Base-by-base conservation (phyloP, 1,140 invertebrate genomes). In the Meloidogyne exigua region DNA sequence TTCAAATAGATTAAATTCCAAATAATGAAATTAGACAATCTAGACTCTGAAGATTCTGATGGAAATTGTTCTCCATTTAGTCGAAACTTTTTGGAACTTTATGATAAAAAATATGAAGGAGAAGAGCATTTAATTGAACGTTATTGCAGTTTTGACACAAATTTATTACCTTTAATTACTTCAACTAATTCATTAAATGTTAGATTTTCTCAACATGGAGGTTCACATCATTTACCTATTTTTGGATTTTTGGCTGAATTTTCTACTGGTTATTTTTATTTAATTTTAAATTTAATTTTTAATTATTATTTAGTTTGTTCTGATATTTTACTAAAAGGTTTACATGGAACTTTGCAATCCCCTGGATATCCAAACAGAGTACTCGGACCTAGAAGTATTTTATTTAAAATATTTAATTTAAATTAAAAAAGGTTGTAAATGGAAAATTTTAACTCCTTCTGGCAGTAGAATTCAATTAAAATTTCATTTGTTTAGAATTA, bases 201-300 rank as follows among this genome's bases (percentile, higher is more conserved):
- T 26, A 65, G 69, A 64, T 86, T 88, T 65, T 63, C n/a, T n/a
- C 84, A 86, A 78, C 66, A 80, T 62, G 85, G 84, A 15, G 84
- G 84, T 2, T 77, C 81, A n/a, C 73, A 81, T 68, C 76, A 82
- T 42, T 77, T 72, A 18, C 75, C 80, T n/a, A 68, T 86, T 15
- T 86, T 77, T 66, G 85, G 85, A 42, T 86, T 86, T 44, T 75
- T 82, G 62, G 85, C 78, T 44, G 82, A 88, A 49, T 86, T 83
- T 57, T 77, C 63, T 28, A 86, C 84, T 42, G 75, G 83, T 85
- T 13, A 7, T 7, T 39, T 7, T 39, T 7, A 9, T 9, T 9
- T 36, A 18, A n/a, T 62, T 36, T 18, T 32, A 32, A 1, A 26
- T 68, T 4, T 62, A 79, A 62, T 23, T 7, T 80, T 7, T 80